Evolutionary conservation across 2,888 invertebrate genomes (phyloP).

Genomic region (Prosopocoilus inquinatus): DNA sequence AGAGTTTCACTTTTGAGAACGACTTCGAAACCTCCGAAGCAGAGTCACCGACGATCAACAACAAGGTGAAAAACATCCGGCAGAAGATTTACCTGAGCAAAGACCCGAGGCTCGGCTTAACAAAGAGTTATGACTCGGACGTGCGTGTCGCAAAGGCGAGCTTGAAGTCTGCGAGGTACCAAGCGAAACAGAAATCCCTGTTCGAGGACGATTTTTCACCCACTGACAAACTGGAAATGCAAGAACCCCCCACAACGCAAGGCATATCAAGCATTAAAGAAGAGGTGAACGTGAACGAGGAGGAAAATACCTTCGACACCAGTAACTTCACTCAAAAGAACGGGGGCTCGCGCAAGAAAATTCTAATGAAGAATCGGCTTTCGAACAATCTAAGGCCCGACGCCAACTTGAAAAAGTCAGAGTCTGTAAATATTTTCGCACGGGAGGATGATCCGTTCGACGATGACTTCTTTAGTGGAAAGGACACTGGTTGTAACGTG

Average conservation of each 20-base stretch:
- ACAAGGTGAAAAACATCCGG: conserved; percentile 21
- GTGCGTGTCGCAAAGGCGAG: neutral
- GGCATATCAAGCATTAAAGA: conserved; percentile 47
- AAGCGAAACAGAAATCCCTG: conserved; percentile 39
- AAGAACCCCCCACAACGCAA: conserved; percentile 12
- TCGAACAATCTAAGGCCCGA: conserved; percentile 45
- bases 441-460: conserved; percentile 86
- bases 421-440: conserved; percentile 86
- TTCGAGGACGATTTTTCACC: conserved; percentile 62
- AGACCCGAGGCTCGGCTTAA: conserved; percentile 6
- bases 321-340: conserved; percentile 25
- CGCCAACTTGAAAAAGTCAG: conserved; percentile 78
- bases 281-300: conserved; percentile 40
- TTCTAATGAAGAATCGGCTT: conserved; percentile 37
- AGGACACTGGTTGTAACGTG: conserved; percentile 13
- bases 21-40: conserved; percentile 44
- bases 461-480: conserved; percentile 74
- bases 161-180: conserved; percentile 6
- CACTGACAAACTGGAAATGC: conserved; percentile 39
- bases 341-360: conserved; percentile 37
- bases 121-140: neutral
- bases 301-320: conserved; percentile 36
- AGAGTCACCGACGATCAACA: conserved; percentile 35
- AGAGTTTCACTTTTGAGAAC: conserved; percentile 41
- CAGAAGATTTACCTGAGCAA: conserved; percentile 28